Base-by-base conservation (phyloP, 2,113 vertebrate species). In the Phaetusa simplex region DNA sequence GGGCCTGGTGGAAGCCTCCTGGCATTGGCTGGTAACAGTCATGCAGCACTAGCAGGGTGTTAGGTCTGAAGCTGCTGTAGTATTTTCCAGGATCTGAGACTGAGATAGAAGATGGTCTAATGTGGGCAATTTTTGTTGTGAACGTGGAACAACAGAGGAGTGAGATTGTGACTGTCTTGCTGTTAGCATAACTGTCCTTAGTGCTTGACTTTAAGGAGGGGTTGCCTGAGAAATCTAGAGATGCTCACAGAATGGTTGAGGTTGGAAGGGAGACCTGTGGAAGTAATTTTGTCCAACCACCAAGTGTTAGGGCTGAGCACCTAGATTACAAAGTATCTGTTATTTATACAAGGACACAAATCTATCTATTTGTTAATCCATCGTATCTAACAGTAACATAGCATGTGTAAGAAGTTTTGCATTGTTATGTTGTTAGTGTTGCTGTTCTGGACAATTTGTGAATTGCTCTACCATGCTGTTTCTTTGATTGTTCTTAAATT, bases 401-500 rank as follows among this genome's bases (percentile, higher is more conserved):
- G 23, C 16, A 3, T 42, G 36, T 38, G 8, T 13, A 73, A 26
- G 13, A 40, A 74, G 13, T 42, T 64, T 69, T 90, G 19, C 6
- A 9, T 27, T 66, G 29, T 82, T 87, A n/a, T 0, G 0, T 67
- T 72, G n/a, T 71, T 86, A 27, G 26, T 79, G 1, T 47, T 77
- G 42, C 45, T 66, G 2, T 61, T 53, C 45, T 56, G 67, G 90
- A n/a, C 42, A 50, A 11, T 6, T 36, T 59, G 52, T 40, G 14
- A 74, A 43, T 84, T 71, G 14, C 10, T 73, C 27, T 69, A 11
- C 67, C 16, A 72, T 82, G 13, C 2, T 4, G 7, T 61, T 72
- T 69, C 26, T 73, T 86, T 61, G 27, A 8, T 40, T 36, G 4
- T 65, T 83, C 53, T 86, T 86, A 66, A 66, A 45, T 32, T 61